These are phyloP conservation scores for Philhelius pedissequus DNA, from an alignment of 2,888 invertebrate species.

Conservation along the genomic window DNA sequence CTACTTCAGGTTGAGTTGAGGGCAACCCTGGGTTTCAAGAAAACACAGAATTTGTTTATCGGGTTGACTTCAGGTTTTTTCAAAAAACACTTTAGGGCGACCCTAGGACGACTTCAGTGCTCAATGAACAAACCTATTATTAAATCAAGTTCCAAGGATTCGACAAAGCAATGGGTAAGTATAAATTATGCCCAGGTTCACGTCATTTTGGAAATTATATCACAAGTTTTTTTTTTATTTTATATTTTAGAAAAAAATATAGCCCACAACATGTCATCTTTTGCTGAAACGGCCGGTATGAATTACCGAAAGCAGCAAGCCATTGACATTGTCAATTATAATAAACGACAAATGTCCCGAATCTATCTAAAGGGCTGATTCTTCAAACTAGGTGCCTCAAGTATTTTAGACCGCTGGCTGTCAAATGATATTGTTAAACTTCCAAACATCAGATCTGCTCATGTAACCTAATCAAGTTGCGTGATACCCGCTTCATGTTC, in stretches of 20 bases:
- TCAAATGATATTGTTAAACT: slow-evolving; percentile 99
- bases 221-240: too few relatives aligned
- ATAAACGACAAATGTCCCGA: slow-evolving; percentile 99
- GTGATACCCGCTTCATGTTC: slow-evolving; percentile 99
- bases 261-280: slow-evolving; percentile 99
- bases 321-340: slow-evolving; percentile 99
- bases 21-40: too few relatives aligned
- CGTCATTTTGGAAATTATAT: background rate
- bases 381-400: slow-evolving; percentile 99
- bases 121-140: too few relatives aligned
- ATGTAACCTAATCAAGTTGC: slow-evolving; percentile 99
- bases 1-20: too few relatives aligned
- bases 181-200: background rate
- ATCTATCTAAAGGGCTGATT: slow-evolving; percentile 99
- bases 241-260: slow-evolving; percentile 89
- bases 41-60: too few relatives aligned
- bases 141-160: slow-evolving; percentile 99
- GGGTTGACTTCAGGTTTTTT: too few relatives aligned
- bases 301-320: slow-evolving; percentile 97
- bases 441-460: slow-evolving; percentile 98
- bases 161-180: slow-evolving; percentile 95
- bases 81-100: too few relatives aligned
- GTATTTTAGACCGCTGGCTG: slow-evolving; percentile 99
- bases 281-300: slow-evolving; percentile 98
- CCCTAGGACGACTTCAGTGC: too few relatives aligned